Base-by-base conservation (phyloP, 1,140 invertebrate genomes). In the Achatina immaculata region DNA sequence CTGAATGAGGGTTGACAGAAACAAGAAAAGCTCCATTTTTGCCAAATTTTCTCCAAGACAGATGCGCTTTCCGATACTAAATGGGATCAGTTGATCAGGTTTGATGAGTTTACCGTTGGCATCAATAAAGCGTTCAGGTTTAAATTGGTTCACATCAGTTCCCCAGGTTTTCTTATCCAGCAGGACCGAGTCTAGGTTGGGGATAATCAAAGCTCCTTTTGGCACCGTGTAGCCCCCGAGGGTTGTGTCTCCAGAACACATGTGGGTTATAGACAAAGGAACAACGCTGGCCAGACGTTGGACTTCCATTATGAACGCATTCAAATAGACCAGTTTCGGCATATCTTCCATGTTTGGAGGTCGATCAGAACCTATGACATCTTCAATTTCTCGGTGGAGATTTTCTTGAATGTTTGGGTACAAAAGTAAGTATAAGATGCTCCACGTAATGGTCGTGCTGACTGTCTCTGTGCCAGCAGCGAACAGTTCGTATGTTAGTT, bases 381-480 rank as follows among this genome's bases (percentile, higher is more conserved):
- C 36, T 83, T 98, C 96, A 28, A 99, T 92, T 90, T 99, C 97
- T 75, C 96, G 94, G 90, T 96, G 95, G 0, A 98, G 95, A 21
- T 94, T 94, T 36, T 92, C 93, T 88, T 96, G 96, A 0, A 95
- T 93, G 1, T 94, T 91, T 24, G 94, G 94, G 91, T 96, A 90
- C 28, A 93, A 88, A 0, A 95, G 94, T 93, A 98, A 94, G 84
- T 95, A 95, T 11, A 98, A 91, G n/a, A 97, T 90, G 84, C 96
- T 95, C 97, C 97, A 99, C 36, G 94, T 93, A 16, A 98, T 88
- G 0, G 96, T 96, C 0, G 95, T 94, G 48, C 96, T 90, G 0
- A 96, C 95, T 0, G 97, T 98, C 87, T 98, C 97, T n/a, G 95
- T 93, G 0, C 96, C 96, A 34, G 96, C 96, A 0, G 96, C 96